Evolutionary conservation across 1,140 invertebrate genomes (phyloP), one percentile per base, ranked within the genome.

Genomic region (Diploscapter pachys): DNA sequence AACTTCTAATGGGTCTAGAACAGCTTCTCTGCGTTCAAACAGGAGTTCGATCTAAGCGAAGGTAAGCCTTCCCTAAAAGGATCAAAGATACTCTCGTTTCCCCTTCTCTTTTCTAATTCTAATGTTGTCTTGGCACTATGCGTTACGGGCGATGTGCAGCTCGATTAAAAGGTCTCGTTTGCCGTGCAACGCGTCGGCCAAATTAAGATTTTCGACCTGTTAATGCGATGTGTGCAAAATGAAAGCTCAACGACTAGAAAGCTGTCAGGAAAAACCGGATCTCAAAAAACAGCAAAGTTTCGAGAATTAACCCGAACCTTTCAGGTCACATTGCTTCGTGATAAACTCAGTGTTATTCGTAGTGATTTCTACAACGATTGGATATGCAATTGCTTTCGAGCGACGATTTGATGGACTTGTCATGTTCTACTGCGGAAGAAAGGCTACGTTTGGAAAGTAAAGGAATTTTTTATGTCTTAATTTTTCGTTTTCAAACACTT

Each of bases 351-450:
- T 74, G 6, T 5, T 75, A n/a, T 52, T 73, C 54, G 69, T 73
- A 49, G 68, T 74, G 11, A 48, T 71, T 31, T n/a, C 57, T n/a
- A 31, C 54, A 5, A 55, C 57, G 9, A 13, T 72, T n/a, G 70
- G 70, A 5, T 73, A 72, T n/a, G 5, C 9, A 4, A 71, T 71
- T 72, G 71, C 71, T 9, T 73, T 48, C 3, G 11, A 52, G 6
- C 50, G 51, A 6, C 48, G 68, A 5, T 52, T 9, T 51, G 54
- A 31, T 31, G 71, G 71, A 2, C n/a, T 11, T 49, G 71, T 73
- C 71, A 70, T 72, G 68, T 73, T 72, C 69, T 73, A 75, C 50
- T 73, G 71, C 57, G 71, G 71, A 9, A 5, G 71, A 71, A 73
- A 73, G 56, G 71, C 71, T 5, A 68, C 71, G 9, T 73, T 73